These are phyloP conservation scores for Gallinago stenura DNA, from an alignment of 2,797 vertebrate species.

Conservation along the genomic window DNA sequence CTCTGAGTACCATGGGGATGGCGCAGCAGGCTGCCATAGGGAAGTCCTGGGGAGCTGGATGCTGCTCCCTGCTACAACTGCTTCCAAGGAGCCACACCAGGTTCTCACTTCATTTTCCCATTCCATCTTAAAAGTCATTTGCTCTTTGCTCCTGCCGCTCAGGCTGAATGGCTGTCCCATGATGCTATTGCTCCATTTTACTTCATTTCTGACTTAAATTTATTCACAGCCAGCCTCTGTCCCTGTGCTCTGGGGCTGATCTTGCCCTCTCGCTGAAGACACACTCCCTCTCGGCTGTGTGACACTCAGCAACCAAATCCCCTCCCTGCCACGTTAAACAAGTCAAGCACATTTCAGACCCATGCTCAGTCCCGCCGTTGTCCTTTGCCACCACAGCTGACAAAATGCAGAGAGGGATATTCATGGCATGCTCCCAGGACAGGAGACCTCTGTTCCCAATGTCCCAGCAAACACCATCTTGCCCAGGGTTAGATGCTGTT, in stretches of 20 bases:
- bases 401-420: not conserved
- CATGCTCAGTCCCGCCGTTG: accelerated
- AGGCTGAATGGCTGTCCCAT: not conserved
- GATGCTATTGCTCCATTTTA: not conserved
- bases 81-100: not conserved
- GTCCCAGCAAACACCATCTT: not conserved
- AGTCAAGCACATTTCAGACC: not conserved
- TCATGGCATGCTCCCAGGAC: not conserved
- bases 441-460: not conserved
- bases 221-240: not conserved
- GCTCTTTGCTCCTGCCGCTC: not conserved
- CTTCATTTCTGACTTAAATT: not conserved
- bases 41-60: not conserved
- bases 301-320: not conserved
- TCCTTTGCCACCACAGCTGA: not conserved
- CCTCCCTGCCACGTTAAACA: not conserved
- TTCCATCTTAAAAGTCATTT: not conserved
- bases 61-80: not conserved
- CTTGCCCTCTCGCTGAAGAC: not conserved
- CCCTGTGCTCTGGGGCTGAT: not conserved
- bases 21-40: not conserved
- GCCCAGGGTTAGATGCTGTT: accelerated
- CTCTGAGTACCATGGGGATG: not conserved
- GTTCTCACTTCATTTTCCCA: not conserved
- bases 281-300: accelerated